Evolutionary conservation across 2,888 invertebrate genomes (phyloP).

Genomic region (Drosophila macrothrix): DNA sequence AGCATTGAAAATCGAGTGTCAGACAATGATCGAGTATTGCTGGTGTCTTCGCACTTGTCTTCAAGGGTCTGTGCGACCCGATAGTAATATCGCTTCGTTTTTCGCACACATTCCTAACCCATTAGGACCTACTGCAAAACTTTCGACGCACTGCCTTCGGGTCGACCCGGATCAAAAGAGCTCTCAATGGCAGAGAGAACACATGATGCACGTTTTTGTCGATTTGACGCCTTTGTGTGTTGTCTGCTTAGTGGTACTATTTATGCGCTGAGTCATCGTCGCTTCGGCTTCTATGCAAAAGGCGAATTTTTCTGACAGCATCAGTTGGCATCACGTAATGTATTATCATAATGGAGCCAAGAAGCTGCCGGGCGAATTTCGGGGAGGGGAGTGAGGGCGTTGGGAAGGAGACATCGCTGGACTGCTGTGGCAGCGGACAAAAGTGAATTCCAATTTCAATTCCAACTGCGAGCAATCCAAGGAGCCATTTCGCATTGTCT

Average conservation of each 20-base stretch:
- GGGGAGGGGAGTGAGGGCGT: background rate
- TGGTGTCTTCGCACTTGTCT: background rate
- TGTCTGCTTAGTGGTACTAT: background rate
- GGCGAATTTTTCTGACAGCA: conserved; percentile 45
- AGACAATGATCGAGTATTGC: background rate
- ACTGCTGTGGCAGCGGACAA: conserved; percentile 52
- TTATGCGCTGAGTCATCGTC: conserved; percentile 52
- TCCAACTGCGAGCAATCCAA: conserved; percentile 61
- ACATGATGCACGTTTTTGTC: too few species aligned
- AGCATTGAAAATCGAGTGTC: background rate
- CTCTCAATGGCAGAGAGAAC: too few species aligned
- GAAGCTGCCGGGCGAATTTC: conserved; percentile 15
- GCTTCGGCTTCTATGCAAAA: conserved; percentile 16
- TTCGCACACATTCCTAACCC: background rate
- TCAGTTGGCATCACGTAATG: conserved; percentile 74
- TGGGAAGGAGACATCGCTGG: background rate
- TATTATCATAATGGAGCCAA: conserved; percentile 73
- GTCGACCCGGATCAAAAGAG: too few species aligned
- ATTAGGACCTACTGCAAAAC: too few species aligned
- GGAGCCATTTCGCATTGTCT: conserved; percentile 61
- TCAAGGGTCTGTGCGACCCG: background rate
- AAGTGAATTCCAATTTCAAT: conserved; percentile 77
- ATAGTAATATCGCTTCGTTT: background rate
- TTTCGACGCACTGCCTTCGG: too few species aligned
- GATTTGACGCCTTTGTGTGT: too few species aligned